A percentile compares a stretch with the other conserved stretches of the same genome.
These are phyloP conservation scores for Copsychus sechellarum DNA, from an alignment of 2,113 vertebrate genomes.

Conservation along the genomic window DNA sequence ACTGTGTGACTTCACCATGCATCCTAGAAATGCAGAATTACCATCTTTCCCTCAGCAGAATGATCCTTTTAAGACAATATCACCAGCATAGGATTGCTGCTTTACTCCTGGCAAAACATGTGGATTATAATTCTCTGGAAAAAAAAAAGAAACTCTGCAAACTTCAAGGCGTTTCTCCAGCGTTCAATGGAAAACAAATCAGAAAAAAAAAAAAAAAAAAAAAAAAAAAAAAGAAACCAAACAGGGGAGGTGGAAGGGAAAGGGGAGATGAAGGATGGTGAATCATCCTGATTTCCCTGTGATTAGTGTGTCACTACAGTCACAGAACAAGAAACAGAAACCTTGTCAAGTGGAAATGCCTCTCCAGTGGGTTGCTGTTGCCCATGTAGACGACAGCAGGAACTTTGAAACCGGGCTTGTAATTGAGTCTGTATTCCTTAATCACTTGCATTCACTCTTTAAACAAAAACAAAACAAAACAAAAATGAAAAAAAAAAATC, in stretches of 20 bases:
- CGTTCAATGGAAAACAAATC: constrained; percentile 61
- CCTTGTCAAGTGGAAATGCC: constrained; percentile 70
- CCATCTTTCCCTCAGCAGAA: constrained; percentile 52
- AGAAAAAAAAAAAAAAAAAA: not conserved
- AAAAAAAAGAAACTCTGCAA: constrained; percentile 45
- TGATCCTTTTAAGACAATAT: constrained; percentile 32
- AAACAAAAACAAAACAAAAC: constrained; percentile 60
- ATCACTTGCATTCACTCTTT: constrained; percentile 76
- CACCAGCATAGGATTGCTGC: constrained; percentile 63
- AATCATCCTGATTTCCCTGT: constrained; percentile 74
- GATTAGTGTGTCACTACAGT: constrained; percentile 75
- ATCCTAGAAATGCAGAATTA: constrained; percentile 71
- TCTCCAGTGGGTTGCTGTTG: constrained; percentile 74
- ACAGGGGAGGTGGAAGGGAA: constrained; percentile 10
- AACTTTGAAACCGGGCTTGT: constrained; percentile 73
- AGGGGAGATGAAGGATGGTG: constrained; percentile 66
- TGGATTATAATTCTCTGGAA: constrained; percentile 59
- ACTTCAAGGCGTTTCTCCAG: constrained; percentile 75
- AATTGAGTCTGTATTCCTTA: constrained; percentile 73
- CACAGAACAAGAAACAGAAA: constrained; percentile 67
- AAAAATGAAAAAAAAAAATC: not conserved
- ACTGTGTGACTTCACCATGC: constrained; percentile 62
- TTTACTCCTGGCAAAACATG: constrained; percentile 77
- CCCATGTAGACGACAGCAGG: constrained; percentile 73
- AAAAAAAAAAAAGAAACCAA: not conserved